These are phyloP conservation scores for Austrolebias charrua DNA, from an alignment of 2,797 vertebrate genomes.

Conservation along the genomic window DNA sequence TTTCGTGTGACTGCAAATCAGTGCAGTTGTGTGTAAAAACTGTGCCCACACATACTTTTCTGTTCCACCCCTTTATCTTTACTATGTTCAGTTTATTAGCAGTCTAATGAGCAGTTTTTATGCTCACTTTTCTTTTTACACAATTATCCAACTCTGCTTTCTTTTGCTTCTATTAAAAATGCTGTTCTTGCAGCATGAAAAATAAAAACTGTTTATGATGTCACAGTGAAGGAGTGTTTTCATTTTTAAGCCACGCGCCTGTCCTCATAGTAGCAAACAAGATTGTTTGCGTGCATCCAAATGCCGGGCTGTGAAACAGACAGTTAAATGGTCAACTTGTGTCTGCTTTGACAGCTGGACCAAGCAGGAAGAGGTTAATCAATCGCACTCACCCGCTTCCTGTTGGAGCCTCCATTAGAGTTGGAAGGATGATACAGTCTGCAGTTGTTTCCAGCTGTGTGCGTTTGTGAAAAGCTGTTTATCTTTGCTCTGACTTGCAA, in stretches of 20 bases:
- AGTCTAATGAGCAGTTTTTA: slow-evolving; percentile 24
- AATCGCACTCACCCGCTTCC: slow-evolving; percentile 78
- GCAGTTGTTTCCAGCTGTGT: slow-evolving; percentile 36
- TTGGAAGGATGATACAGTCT: slow-evolving; percentile 36
- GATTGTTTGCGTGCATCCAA: not conserved
- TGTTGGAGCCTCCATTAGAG: slow-evolving; percentile 65
- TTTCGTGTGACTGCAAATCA: no score
- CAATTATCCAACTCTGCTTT: slow-evolving; percentile 35
- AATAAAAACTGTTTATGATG: slow-evolving; percentile 52
- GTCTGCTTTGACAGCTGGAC: slow-evolving; percentile 60
- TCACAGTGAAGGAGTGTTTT: slow-evolving; percentile 37
- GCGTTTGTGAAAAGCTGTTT: slow-evolving; percentile 4
- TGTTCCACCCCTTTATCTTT: no score
- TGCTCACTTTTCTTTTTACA: slow-evolving; percentile 43
- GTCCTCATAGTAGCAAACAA: slow-evolving; percentile 8
- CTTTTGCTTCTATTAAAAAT: slow-evolving; percentile 51
- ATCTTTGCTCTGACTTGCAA: not conserved
- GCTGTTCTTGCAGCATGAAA: slow-evolving; percentile 35
- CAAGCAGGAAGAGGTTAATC: slow-evolving; percentile 75
- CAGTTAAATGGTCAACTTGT: slow-evolving; percentile 67
- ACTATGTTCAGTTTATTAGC: not conserved
- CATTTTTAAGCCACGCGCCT: slow-evolving; percentile 30
- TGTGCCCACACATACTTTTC: no score
- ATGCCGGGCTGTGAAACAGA: slow-evolving; percentile 26
- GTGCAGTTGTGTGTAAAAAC: no score